phyloP scores from a whole-genome alignment of 1,140 invertebrate genomes.

The Gyrodactylus bullatarudis region DNA sequence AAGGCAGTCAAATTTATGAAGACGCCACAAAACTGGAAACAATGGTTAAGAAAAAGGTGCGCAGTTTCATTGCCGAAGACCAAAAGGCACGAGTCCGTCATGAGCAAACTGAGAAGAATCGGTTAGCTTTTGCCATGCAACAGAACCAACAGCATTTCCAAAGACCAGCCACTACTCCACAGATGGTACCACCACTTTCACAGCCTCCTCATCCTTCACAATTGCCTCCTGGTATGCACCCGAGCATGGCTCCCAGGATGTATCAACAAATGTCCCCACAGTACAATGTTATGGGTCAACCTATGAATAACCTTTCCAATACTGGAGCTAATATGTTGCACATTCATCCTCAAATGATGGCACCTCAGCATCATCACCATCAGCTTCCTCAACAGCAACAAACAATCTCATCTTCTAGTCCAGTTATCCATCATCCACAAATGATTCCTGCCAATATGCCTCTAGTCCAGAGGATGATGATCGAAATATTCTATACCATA shows the following conservation, averaged over 20 bases:
- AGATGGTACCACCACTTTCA: no score
- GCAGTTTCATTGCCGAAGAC: conserved; percentile 12
- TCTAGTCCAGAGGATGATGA: conserved; percentile 18
- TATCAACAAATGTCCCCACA: no score
- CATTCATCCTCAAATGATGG: no score
- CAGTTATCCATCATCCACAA: neutral
- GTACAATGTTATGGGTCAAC: no score
- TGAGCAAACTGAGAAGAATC: neutral
- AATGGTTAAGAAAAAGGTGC: conserved; percentile 43
- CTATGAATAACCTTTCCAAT: no score
- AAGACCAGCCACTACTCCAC: no score
- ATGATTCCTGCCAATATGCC: neutral
- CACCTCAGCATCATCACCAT: neutral
- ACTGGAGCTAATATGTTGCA: no score
- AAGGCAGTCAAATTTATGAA: conserved; percentile 62
- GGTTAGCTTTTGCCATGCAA: neutral
- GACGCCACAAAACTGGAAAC: conserved; percentile 58
- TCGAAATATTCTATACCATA: conserved; percentile 53
- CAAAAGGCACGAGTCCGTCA: neutral
- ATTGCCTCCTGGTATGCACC: no score
- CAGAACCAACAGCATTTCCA: neutral
- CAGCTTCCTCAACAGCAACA: neutral
- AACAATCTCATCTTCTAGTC: neutral
- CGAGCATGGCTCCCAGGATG: no score
- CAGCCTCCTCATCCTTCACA: no score